Base-by-base conservation (phyloP, 35 echinoderm and acorn worm species). In the Lytechinus pictus region DNA sequence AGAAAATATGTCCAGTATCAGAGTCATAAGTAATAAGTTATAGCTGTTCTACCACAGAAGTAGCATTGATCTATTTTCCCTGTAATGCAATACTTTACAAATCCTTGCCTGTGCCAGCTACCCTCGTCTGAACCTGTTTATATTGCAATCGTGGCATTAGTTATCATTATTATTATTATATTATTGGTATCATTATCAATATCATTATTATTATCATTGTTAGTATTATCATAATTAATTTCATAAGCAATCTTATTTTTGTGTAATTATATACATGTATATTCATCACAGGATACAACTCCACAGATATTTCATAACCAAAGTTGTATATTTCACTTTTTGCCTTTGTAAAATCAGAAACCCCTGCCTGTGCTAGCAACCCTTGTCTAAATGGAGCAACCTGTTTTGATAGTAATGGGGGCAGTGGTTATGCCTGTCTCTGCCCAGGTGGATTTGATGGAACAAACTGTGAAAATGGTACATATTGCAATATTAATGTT, bases 61-160 rank as follows among this genome's bases (percentile, higher is more conserved):
- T 1, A 44, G 33, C 33, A 44, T 44, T 44, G 33, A 44, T 44
- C 2, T 44, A 44, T 44, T 1, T 44, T 44, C 2, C 33, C 33
- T 44, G 33, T 44, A 44, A 44, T 44, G 33, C 33, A 44, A 44
- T 44, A 1, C n/a, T 5, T 24, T n/a, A 79, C 66, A 96, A 51
- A 94, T 94, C 19, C 28, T 94, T 94, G 92, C 61, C 10, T 96
- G 71, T 94, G 86, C 55, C 19, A 96, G 16, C 54, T 4, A 24
- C 19, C 92, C 92, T 61, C 88, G 96, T 96, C 92, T 94, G 92
- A 96, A 96, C 95, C 8, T 96, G 95, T 88, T 54, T 89, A 53
- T 92, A 96, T 96, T 8, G 24, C 24, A 89, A 89, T 89, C 27
- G 87, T 13, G 87, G 87, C 52, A n/a, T 27, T 89, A 9, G 87